Base-by-base conservation (phyloP, 2,797 vertebrate genomes). In the Crenichthys baileyi region DNA sequence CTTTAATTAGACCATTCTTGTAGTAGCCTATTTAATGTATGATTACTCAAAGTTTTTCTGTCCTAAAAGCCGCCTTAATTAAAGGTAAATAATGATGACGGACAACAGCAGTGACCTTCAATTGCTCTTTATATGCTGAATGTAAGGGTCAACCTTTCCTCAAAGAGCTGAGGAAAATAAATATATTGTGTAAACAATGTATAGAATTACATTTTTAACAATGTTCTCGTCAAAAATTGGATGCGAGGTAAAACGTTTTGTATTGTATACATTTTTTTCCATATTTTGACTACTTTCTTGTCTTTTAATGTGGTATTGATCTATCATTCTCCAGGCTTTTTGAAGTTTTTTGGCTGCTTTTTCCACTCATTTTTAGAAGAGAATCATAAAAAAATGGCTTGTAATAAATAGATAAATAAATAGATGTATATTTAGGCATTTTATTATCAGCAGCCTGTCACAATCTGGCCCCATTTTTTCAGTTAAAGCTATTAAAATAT, bases 121-220 rank as follows among this genome's bases (percentile, higher is more conserved):
- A 95, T 94, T 95, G 50, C 85, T 88, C 93, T 96, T 97, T 97
- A 97, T 96, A 96, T 85, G 92, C 92, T 97, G 95, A 96, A 96
- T 96, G 89, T 93, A 92, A 97, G 96, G 51, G 51, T 53, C 51
- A 53, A 53, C 16, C 18, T 18, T 53, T 53, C 16, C 6, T 20
- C 15, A 53, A 53, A 20, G 51, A 53, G 51, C 4, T 18, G 51
- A 53, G 18, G 51, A 53, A 20, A 9, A 44, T 4, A 53, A 53
- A 53, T 20, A 53, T 11, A 11, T 48, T 48, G 8, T 48, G 46
- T 48, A 48, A 48, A 48, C 11, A 48, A 48, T 48, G 46, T 13
- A 48, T 53, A 18, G 51, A 53, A 44, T 7, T 44, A 8, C 6
- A 44, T 44, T 7, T 44, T 31, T 31, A 31, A 31, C 31, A 31